Evolutionary conservation across 2,888 invertebrate genomes (phyloP), one percentile per base, ranked within the genome.

Genomic region (Lysandra bellargus): DNA sequence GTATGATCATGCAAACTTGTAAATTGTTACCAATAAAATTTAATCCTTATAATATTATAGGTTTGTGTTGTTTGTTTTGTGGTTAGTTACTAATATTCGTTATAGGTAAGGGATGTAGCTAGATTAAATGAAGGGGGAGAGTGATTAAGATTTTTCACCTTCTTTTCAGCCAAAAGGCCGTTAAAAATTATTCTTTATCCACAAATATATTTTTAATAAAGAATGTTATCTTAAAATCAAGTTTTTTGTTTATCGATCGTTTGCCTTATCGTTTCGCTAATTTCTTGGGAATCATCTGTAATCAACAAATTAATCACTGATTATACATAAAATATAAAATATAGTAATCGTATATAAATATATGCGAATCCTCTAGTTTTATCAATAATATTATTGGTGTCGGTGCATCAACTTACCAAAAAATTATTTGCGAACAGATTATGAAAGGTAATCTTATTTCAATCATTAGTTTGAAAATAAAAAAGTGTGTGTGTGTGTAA

Each of bases 141-240:
- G 9, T 12, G 9, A 49, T 9, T 49, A 49, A 49, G 49, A 49
- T 49, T 49, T 49, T 49, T 12, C 9, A 12, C 49, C 49, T 9
- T 9, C 12, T 49, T 2, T 23, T 23, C 23, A 23, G 23, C 23
- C 23, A 23, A 23, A 23, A 23, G 9, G 49, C 49, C 9, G 9
- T 49, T 49, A 49, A 49, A 49, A 9, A 3, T 49, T 49, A 49
- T 49, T 49, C 49, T 9, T 49, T 49, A 7, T 57, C 17, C 17
- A 57, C 14, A 9, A 30, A 12, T 9, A 9, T 61, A 12, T 64
- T 69, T 17, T 23, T 5, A 14, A 33, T 17, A 37, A 30, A 23
- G 5, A 37, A 5, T 80, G 12, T 74, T 76, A 81, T 81, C 80
- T 14, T 12, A 64, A 79, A 80, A 80, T 80, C 81, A 80, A 73